Percentiles rank a stretch among this genome's conserved stretches.
Conservation (phyloP, 2,888 invertebrate species). For the Philereme transversata region DNA sequence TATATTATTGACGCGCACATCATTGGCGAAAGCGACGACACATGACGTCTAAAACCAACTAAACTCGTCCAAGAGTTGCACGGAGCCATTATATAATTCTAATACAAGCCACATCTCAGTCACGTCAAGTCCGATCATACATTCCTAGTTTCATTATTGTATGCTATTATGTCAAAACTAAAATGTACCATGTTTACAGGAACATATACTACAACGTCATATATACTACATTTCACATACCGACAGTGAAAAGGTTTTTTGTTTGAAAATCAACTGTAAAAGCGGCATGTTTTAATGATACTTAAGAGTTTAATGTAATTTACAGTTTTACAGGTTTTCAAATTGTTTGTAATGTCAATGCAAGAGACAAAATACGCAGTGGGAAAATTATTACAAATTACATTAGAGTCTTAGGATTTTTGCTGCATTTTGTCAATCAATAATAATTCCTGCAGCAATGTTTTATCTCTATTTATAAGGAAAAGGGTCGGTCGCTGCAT, state of each 20-base stretch:
- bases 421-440: slow-evolving; percentile 27
- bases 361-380: slow-evolving; percentile 18
- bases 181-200: slow-evolving; percentile 49
- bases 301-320: slow-evolving; percentile 6
- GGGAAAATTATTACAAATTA: slow-evolving; percentile 12
- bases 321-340: slow-evolving; percentile 4
- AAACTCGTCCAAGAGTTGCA: background rate
- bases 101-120: background rate
- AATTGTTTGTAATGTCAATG: slow-evolving; percentile 12
- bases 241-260: background rate
- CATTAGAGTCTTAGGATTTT: slow-evolving; percentile 13
- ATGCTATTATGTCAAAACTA: slow-evolving; percentile 47
- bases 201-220: slow-evolving; percentile 40
- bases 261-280: slow-evolving; percentile 11
- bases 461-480: slow-evolving; percentile 11
- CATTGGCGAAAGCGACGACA: background rate
- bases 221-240: slow-evolving; percentile 15
- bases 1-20: background rate
- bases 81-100: background rate
- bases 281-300: slow-evolving; percentile 4
- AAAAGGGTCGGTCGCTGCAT: slow-evolving; percentile 2
- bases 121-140: slow-evolving; percentile 8
- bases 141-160: slow-evolving; percentile 32
- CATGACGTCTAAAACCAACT: slow-evolving; percentile 1
- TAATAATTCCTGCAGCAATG: slow-evolving; percentile 14